Base-by-base conservation (phyloP, 2,888 invertebrate species). In the Drosophila paracracens region DNA sequence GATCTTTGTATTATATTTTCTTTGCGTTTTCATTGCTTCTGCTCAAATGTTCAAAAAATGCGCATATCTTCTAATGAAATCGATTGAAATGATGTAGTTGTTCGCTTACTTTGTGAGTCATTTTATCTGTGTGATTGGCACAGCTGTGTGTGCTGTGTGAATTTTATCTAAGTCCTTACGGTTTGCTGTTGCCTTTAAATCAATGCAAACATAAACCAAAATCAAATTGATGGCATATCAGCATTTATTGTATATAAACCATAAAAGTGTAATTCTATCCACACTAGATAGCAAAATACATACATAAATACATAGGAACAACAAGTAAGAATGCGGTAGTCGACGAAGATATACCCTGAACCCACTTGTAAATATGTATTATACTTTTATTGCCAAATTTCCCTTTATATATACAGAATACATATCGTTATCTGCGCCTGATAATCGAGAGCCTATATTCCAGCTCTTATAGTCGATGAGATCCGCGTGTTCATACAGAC, bases 51-150 rank as follows among this genome's bases (percentile, higher is more conserved):
- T 25, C 5, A 11, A 10, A 3, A 29, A 50, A 3, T 29, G 1
- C 11, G n/a, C 18, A 51, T 18, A 29, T 51, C 29, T 51, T n/a
- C 6, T 18, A 29, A n/a, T 50, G 2, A 25, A 50, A 29, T 29
- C 6, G 11, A 6, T n/a, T 27, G 27, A 51, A 11, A 29, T 51
- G 6, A 11, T 51, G 5, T 6, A 10, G 18, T 29, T 50, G 10
- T 5, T 10, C 10, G 18, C 27, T 10, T 18, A 27, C 10, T 18
- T 5, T 29, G 50, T 50, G 29, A 10, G 51, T 6, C 1, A 4
- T 40, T 70, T 65, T 60, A 75, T 75, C 54, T 43, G 11, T 65
- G 54, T 56, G 63, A 59, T 62, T 76, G 51, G 40, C 61, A 54
- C 65, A 70, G 61, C 65, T 67, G 8, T 69, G 52, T 25, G 29